Evolutionary conservation across 2,797 vertebrate genomes (phyloP), one percentile per base, ranked within the genome.

Genomic region (Euthynnus affinis): DNA sequence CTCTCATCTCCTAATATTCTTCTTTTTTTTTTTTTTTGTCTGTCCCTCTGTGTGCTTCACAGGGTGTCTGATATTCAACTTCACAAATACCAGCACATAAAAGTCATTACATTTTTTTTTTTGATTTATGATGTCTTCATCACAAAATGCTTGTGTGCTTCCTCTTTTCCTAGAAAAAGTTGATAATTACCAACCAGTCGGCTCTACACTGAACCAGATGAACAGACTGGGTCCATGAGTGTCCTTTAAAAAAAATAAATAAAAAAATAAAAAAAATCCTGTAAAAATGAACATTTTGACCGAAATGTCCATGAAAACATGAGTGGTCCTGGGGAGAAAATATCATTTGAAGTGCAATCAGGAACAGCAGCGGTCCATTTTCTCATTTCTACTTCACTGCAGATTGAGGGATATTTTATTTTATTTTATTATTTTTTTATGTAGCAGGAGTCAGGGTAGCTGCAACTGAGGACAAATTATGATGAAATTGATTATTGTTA

Each of bases 1-100:
- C 77, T 87, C 86, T 82, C 85, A 61, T 75, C 73, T 80, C 56
- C 61, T 78, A 75, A 87, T 88, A 84, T 77, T 81, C 34, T 42
- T 32, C 6, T 32, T 6, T 32, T 64, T 37, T 48, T 17, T 12
- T 18, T 58, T 70, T 74, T 52, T 74, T 29, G 53, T 22, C 25
- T 20, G 23, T 60, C 59, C 7, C 15, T 32, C 29, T 61, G 40
- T 7, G 14, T 10, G 48, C 17, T 71, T 77, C 56, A 55, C 68
- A 37, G 13, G 1, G 40, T 3, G 55, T 76, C 42, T 74, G 46
- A 23, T 18, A 25, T 69, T 59, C 1, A 0, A 10, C 22, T 10
- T 12, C 49, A 46, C 37, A 77, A 48, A 64, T 12, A 22, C 0
- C 37, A 48, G 60, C 4, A 9, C 18, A 62, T 68, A 79, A 56